Percentiles rank a stretch among this genome's conserved stretches.
These are phyloP conservation scores for Serinus canaria DNA, from an alignment of 2,113 vertebrate genomes.

Conservation along the genomic window DNA sequence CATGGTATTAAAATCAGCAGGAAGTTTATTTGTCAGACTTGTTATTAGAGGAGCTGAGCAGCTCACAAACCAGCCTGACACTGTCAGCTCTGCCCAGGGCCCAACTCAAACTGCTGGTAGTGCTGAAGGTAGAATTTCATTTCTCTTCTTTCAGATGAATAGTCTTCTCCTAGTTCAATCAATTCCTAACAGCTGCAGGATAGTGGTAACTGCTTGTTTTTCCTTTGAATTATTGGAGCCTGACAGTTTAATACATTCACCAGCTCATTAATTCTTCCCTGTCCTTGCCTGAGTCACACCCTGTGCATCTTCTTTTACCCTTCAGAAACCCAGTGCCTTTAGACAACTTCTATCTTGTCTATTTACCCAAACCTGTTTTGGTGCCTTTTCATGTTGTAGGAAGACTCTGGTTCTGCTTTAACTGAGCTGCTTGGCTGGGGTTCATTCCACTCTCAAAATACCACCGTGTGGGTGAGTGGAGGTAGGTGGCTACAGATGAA, in stretches of 20 bases:
- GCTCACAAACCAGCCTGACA: background rate
- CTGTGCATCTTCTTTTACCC: background rate
- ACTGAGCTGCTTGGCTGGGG: background rate
- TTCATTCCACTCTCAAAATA: background rate
- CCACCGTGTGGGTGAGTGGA: background rate
- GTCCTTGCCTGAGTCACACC: background rate
- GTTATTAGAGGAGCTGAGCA: background rate
- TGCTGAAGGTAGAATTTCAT: background rate
- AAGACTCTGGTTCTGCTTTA: background rate
- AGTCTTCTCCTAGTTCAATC: background rate
- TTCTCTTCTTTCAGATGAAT: background rate
- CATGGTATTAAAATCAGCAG: background rate
- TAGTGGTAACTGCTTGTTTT: background rate
- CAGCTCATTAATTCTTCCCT: background rate
- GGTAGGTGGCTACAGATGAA: background rate
- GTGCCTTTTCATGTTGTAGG: background rate
- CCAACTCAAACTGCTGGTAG: background rate
- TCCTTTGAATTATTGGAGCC: background rate
- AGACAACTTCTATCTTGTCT: background rate
- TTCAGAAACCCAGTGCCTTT: background rate
- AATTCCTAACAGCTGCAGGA: background rate
- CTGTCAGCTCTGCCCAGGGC: background rate
- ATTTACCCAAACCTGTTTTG: background rate
- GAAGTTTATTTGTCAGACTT: background rate
- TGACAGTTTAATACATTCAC: background rate